Evolutionary conservation across 1,140 invertebrate genomes (phyloP).

Genomic region (Lethocerus indicus): DNA sequence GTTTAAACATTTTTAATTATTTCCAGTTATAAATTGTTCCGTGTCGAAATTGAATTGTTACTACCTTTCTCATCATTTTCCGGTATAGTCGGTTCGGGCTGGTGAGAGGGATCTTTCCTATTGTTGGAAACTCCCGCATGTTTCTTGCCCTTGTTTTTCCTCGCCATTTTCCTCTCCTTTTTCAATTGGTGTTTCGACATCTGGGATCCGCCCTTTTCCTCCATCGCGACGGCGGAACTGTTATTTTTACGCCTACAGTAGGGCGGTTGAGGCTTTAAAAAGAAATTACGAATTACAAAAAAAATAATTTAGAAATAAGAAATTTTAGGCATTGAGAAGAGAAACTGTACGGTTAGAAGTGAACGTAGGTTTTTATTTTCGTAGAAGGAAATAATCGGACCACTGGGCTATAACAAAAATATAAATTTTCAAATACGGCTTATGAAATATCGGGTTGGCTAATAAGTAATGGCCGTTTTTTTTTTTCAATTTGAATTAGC

Average conservation of each 20-base stretch:
- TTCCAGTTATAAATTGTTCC: no score
- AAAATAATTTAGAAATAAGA: no score
- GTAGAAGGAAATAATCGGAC: no score
- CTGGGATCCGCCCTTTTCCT: not conserved
- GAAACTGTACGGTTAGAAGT: no score
- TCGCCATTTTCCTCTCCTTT: constrained; percentile 3
- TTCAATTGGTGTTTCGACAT: constrained; percentile 5
- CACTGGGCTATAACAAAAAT: no score
- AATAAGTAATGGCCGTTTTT: no score
- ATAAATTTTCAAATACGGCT: no score
- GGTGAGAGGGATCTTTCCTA: not conserved
- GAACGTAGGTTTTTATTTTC: no score
- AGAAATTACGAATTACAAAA: not conserved
- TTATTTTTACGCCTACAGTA: not conserved
- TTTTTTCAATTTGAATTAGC: no score
- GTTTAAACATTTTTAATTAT: no score
- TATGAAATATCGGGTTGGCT: no score
- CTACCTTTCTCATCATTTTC: not conserved
- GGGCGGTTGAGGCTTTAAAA: constrained; percentile 8
- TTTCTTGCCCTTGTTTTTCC: constrained; percentile 1
- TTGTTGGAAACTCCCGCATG: not conserved
- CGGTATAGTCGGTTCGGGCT: not conserved
- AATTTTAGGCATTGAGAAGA: no score
- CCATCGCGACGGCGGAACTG: not conserved
- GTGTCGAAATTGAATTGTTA: not conserved